Conservation (phyloP, 2,113 vertebrate genomes). For the Pollimyrus isidori region DNA sequence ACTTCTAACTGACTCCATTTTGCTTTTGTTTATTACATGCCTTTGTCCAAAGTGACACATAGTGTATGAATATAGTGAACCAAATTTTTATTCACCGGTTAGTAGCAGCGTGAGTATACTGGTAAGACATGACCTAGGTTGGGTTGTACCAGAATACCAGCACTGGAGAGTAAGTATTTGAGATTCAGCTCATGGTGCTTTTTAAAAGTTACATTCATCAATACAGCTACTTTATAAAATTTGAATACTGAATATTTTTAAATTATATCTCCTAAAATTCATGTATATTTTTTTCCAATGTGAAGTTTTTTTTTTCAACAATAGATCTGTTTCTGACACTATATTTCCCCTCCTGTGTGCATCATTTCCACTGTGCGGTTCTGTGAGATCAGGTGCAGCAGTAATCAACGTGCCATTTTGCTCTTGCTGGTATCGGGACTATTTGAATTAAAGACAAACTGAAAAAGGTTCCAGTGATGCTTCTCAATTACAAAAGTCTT, state of each 20-base stretch:
- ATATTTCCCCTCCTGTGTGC: not conserved
- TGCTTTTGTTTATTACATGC: not conserved
- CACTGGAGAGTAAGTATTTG: not conserved
- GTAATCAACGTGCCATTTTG: not conserved
- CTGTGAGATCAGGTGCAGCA: not conserved
- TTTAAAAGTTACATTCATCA: not conserved
- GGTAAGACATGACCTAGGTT: not conserved
- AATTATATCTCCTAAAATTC: not conserved
- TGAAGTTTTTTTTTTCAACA: not conserved
- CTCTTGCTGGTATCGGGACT: too few species aligned
- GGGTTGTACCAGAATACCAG: not conserved
- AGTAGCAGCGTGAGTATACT: not conserved
- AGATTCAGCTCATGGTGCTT: not conserved
- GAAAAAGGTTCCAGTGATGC: too few species aligned
- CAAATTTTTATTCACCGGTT: not conserved
- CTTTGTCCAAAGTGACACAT: not conserved
- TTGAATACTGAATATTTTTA: not conserved
- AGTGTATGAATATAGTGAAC: not conserved
- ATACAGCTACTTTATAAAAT: not conserved
- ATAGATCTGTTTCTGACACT: not conserved
- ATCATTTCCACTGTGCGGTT: too few species aligned
- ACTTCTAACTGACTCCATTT: not conserved
- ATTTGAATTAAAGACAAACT: too few species aligned
- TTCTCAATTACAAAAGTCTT: too few species aligned
- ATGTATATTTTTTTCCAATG: not conserved